Conservation (phyloP, 2,888 invertebrate genomes). For the Encarsia formosa region DNA sequence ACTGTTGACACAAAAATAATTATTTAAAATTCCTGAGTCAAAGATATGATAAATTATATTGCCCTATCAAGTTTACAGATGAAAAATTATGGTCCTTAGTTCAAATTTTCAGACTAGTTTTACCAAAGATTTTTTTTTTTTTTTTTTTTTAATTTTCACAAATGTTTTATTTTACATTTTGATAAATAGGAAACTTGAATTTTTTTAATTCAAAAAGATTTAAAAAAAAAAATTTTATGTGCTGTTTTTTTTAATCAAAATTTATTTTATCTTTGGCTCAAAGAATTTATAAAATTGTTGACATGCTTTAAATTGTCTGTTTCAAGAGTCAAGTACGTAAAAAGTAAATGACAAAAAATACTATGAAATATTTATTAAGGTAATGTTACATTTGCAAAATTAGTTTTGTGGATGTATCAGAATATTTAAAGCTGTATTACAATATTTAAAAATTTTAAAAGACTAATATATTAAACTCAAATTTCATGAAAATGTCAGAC, state of each 20-base stretch:
- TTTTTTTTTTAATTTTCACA: too few species aligned
- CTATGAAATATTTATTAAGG: conserved; percentile 17
- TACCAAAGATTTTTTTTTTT: too few species aligned
- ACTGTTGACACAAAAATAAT: too few species aligned
- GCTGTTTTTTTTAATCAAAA: not conserved
- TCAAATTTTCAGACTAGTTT: too few species aligned
- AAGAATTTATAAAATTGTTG: not conserved
- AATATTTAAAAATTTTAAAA: conserved; percentile 17
- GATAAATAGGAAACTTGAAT: not conserved
- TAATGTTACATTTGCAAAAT: conserved; percentile 4
- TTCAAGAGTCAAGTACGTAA: conserved; percentile 6
- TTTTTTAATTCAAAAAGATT: not conserved
- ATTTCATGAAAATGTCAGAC: conserved; percentile 1
- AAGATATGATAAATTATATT: too few species aligned
- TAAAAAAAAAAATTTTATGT: not conserved
- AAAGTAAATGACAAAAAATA: conserved; percentile 26
- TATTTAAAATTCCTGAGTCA: too few species aligned
- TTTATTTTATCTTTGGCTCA: not conserved
- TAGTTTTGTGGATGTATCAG: conserved; percentile 21
- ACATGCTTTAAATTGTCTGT: not conserved
- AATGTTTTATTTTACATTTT: too few species aligned
- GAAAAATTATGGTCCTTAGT: too few species aligned
- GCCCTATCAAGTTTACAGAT: too few species aligned
- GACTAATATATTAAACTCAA: conserved; percentile 9
- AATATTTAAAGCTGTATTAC: conserved; percentile 38